Percentiles rank a stretch among this genome's conserved stretches.
Evolutionary conservation across 2,113 vertebrate species (phyloP).

Genomic region (Paratilapia polleni): DNA sequence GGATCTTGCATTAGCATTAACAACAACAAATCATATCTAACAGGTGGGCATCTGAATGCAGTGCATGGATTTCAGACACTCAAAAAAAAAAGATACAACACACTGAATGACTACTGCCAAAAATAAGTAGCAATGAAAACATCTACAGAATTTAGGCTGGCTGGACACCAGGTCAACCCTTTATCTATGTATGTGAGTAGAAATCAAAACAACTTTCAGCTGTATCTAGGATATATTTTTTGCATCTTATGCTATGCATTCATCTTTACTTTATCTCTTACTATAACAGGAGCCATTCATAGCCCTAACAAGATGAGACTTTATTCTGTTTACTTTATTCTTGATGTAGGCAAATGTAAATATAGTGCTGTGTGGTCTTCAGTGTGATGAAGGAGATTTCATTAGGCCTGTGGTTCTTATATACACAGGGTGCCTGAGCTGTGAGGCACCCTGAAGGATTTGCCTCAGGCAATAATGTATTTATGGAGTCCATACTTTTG

Average conservation of each 20-base stretch:
- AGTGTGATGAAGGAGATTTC: constrained; percentile 39
- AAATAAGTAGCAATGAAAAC: neutral
- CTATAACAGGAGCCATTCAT: constrained; percentile 9
- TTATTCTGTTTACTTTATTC: neutral
- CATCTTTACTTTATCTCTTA: neutral
- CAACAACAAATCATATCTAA: neutral
- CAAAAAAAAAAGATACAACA: neutral
- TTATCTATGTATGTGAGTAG: neutral
- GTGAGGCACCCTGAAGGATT: constrained; percentile 19
- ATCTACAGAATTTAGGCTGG: neutral
- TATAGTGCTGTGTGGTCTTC: constrained; percentile 45
- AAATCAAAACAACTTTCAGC: neutral
- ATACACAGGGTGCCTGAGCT: neutral
- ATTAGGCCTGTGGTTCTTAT: constrained; percentile 11
- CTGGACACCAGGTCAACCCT: neutral
- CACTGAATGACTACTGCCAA: neutral
- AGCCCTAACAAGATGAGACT: neutral
- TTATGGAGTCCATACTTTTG: constrained; percentile 16
- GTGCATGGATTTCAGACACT: neutral
- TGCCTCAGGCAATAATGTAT: constrained; percentile 7
- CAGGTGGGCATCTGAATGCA: neutral
- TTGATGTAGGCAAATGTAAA: constrained; percentile 29
- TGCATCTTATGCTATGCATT: neutral
- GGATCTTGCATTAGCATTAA: neutral
- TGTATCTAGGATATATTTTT: neutral